Evolutionary conservation across 2,888 invertebrate species (phyloP), one percentile per base, ranked within the genome.

Genomic region (Papilio protenor): DNA sequence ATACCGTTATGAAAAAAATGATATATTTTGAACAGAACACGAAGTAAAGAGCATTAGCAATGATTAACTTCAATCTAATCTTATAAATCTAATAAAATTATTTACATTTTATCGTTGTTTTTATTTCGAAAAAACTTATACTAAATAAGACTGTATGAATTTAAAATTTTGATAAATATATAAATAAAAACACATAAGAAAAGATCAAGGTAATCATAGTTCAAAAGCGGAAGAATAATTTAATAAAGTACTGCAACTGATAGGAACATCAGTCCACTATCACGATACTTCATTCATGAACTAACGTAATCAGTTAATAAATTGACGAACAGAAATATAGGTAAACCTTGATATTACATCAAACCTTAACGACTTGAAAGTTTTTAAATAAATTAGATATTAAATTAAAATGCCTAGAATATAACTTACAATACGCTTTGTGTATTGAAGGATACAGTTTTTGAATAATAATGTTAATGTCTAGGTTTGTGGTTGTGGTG

Each of bases 141-240:
- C 52, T 64, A 71, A 40, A 64, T 64, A n/a, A 83, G 84, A 77
- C 66, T 76, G 81, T 75, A 80, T 82, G 83, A 80, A 78, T 81
- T 23, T 33, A 83, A 77, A 82, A 81, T 82, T 81, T 82, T 82
- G n/a, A 57, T 81, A 83, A 81, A 82, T 82, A 81, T 79, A 79
- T 79, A 81, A 81, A 83, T 80, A 81, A 83, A 82, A 81, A 80
- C 76, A 82, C 81, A 82, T 86, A 93, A 92, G 93, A 93, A 88
- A 90, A 92, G 93, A 94, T 93, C 92, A 93, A 94, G 92, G 91
- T 89, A 92, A 94, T 93, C 93, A 94, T 93, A 92, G 92, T 89
- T 83, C 77, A 79, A 86, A 84, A 86, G 84, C 80, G 76, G 75
- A 82, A 80, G 81, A 52, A 21, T 12, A 33, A 61, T 69, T 73